phyloP scores from a whole-genome alignment of 2,113 vertebrate species.

The Semnornis frantzii region DNA sequence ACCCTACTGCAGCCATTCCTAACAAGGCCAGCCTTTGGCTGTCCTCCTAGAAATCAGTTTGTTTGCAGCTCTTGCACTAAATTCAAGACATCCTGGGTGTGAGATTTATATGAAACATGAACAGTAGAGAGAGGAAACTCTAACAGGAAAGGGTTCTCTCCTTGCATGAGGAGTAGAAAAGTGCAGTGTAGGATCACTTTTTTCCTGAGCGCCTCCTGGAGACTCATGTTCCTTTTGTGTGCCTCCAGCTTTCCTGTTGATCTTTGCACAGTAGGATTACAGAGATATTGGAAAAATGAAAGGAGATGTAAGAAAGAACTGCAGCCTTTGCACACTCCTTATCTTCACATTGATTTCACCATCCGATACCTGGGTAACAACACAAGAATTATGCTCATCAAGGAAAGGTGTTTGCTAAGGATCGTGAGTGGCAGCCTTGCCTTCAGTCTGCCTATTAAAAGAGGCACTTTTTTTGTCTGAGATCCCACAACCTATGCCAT shows the following conservation, averaged over 20 bases:
- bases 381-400: background rate
- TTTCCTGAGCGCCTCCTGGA: background rate
- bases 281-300: background rate
- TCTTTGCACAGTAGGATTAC: background rate
- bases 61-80: background rate
- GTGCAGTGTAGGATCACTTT: background rate
- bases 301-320: background rate
- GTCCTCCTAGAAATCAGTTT: background rate
- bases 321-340: background rate
- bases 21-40: background rate
- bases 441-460: background rate
- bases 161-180: background rate
- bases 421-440: background rate
- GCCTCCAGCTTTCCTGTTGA: background rate
- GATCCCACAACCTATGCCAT: background rate
- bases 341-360: background rate
- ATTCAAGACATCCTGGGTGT: background rate
- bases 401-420: background rate
- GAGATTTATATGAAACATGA: background rate
- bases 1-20: background rate
- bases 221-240: background rate
- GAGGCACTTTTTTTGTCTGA: background rate
- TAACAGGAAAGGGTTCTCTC: background rate
- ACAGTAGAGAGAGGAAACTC: background rate
- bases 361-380: background rate